These are phyloP conservation scores for Bombyx huttoni DNA, from an alignment of 2,888 invertebrate species.

Conservation along the genomic window DNA sequence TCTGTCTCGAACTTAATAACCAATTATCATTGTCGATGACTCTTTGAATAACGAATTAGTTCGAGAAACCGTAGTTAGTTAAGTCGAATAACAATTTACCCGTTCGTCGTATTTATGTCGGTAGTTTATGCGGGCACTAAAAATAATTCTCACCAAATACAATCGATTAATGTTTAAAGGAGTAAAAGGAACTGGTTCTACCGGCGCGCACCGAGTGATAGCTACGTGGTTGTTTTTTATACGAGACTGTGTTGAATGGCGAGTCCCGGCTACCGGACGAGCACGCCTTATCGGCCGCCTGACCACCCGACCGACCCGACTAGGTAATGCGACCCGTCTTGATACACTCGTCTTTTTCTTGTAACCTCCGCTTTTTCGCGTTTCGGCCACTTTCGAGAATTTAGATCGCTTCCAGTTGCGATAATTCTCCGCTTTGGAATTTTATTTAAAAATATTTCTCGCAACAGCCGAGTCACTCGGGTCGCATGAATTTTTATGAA, in stretches of 20 bases:
- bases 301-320: slow-evolving; percentile 15
- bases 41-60: too few relatives aligned
- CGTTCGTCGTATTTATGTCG: too few relatives aligned
- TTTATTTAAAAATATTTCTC: background rate
- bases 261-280: slow-evolving; percentile 40
- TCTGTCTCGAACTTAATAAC: background rate
- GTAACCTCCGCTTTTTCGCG: slow-evolving; percentile 11
- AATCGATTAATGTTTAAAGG: slow-evolving; percentile 16
- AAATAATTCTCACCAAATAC: background rate
- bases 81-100: too few relatives aligned
- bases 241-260: slow-evolving; percentile 28
- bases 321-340: slow-evolving; percentile 25
- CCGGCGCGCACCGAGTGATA: slow-evolving; percentile 11
- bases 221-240: slow-evolving; percentile 29
- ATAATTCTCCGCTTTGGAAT: background rate
- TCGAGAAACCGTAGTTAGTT: too few relatives aligned
- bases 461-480: background rate
- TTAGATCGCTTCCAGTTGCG: slow-evolving; percentile 1
- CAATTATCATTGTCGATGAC: too few relatives aligned
- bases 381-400: slow-evolving; percentile 1
- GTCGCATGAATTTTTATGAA: background rate
- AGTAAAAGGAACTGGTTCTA: slow-evolving; percentile 20
- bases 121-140: background rate
- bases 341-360: slow-evolving; percentile 16
- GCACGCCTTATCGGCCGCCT: slow-evolving; percentile 45